These are phyloP conservation scores for Heliconius hermathena DNA, from an alignment of 1,140 invertebrate genomes.

Conservation along the genomic window DNA sequence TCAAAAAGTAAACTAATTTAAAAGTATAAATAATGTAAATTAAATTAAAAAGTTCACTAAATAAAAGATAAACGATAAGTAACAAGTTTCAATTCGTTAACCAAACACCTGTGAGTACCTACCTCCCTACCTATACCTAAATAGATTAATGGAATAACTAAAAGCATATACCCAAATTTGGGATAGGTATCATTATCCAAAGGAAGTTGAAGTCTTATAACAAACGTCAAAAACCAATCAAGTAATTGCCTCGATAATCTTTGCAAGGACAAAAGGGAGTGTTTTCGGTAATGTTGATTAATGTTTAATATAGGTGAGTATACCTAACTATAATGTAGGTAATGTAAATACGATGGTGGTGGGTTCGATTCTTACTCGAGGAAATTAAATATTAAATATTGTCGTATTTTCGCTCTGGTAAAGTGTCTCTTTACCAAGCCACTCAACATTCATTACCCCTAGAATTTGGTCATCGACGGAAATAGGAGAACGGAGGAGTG, in stretches of 20 bases:
- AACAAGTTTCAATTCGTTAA: not conserved
- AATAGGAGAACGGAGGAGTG: too few species aligned
- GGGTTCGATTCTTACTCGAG: too few species aligned
- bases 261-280: slow-evolving; percentile 14
- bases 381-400: too few species aligned
- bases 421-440: too few species aligned
- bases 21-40: not conserved
- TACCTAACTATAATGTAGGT: too few species aligned
- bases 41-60: not conserved
- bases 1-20: not conserved
- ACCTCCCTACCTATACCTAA: not conserved
- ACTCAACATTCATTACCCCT: too few species aligned
- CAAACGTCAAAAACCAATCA: slow-evolving; percentile 59
- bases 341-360: too few species aligned
- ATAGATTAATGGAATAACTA: slow-evolving; percentile 9
- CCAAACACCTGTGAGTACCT: not conserved
- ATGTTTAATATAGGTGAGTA: not conserved
- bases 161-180: not conserved
- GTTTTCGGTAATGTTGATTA: not conserved
- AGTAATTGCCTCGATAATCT: slow-evolving; percentile 49
- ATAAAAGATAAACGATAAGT: not conserved
- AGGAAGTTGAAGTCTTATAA: slow-evolving; percentile 19
- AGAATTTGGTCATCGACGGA: too few species aligned
- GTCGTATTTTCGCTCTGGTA: too few species aligned
- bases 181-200: slow-evolving; percentile 13